Percentiles rank a stretch among this genome's conserved stretches.
These are phyloP conservation scores for Nasonia giraulti DNA, from an alignment of 1,140 invertebrate species.

Conservation along the genomic window DNA sequence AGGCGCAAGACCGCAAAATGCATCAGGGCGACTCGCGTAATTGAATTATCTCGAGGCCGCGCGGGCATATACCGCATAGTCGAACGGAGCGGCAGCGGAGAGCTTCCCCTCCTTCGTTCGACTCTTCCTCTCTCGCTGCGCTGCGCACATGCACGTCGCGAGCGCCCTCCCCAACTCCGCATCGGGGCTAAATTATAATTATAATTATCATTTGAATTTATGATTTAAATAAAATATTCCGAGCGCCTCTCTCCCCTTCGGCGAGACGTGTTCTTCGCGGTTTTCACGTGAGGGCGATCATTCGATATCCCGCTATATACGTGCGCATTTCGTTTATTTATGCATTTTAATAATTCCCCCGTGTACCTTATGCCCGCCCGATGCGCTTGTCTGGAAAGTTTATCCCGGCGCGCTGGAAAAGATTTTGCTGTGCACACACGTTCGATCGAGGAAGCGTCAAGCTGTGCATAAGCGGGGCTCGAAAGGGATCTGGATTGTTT, in stretches of 20 bases:
- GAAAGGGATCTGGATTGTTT: background rate
- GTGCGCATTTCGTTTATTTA: constrained; percentile 8
- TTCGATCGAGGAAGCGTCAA: background rate
- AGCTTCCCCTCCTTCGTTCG: background rate
- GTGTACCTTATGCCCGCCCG: background rate
- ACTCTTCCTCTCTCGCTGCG: background rate
- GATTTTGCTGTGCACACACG: background rate
- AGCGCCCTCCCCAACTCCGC: background rate
- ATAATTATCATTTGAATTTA: constrained; percentile 28
- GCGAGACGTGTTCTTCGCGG: background rate
- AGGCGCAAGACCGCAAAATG: constrained; percentile 40
- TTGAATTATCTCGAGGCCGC: constrained; percentile 40
- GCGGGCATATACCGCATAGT: background rate
- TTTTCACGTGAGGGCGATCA: background rate
- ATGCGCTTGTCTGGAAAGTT: background rate
- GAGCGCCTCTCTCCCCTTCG: background rate
- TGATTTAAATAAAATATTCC: constrained; percentile 38
- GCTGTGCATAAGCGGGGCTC: background rate
- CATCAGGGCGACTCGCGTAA: constrained; percentile 30
- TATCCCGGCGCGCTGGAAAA: background rate
- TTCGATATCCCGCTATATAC: constrained; percentile 3
- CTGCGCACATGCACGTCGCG: background rate
- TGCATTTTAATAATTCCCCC: constrained; percentile 15
- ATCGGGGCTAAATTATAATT: constrained; percentile 29
- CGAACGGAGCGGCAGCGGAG: background rate